Base-by-base conservation (phyloP, 2,113 vertebrate genomes). In the Percina caprodes region DNA sequence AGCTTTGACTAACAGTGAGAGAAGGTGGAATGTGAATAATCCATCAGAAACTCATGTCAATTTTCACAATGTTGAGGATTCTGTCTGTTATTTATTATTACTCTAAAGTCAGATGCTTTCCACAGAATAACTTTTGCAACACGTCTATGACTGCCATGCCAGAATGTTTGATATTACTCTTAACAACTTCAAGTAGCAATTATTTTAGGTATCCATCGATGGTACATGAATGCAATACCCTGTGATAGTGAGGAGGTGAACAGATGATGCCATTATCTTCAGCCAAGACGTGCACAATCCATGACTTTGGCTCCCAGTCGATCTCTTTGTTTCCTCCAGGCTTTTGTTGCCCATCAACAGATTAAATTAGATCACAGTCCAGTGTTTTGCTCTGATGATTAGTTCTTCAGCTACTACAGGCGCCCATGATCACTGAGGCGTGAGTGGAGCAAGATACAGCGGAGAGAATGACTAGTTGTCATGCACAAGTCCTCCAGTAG, bases 331-430 rank as follows among this genome's bases (percentile, higher is more conserved):
- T 49, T 82, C 78, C 80, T 86, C 42, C 74, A 68, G 81, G 67
- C 88, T 80, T 86, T 85, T 85, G 84, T 91, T 88, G 79, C 79
- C 81, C 73, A 73, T 88, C 85, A 86, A 85, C 73, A 30, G 74
- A 82, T 81, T 86, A 72, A 89, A 92, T 93, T 87, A 93, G 85
- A 92, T 91, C 84, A 87, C 74, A 79, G 88, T 91, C 86, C 87
- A 69, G 76, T 81, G 93, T 89, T 90, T 89, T 89, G 84, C 89
- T 88, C 79, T 67, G 91, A 84, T 91, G 92, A 93, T 91, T 91
- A 91, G 89, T 90, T 91, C 90, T 81, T 91, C 78, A 92, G 91
- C 79, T 81, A 83, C 87, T 80, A 81, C 78, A 51, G 91, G 85
- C 87, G 10, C 49, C 72, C 73, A 2, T 85, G 89, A 84, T 90